Evolutionary conservation across 2,888 invertebrate genomes (phyloP).

Genomic region (Pandemis heparana): DNA sequence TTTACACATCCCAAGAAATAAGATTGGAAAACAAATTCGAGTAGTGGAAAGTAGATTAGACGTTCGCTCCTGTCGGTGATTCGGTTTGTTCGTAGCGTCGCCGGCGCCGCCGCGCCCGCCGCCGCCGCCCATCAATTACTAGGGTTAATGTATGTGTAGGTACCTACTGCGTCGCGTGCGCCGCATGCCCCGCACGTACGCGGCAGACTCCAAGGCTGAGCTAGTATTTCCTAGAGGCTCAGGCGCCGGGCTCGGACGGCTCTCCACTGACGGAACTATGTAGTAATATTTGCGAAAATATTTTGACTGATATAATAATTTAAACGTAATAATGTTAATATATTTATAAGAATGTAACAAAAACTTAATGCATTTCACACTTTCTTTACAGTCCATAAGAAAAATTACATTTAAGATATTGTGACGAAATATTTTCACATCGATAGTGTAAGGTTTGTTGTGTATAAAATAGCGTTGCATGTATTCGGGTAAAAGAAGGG

Average conservation of each 20-base stretch:
- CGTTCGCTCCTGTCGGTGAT: conserved; percentile 32
- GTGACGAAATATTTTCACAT: conserved; percentile 84
- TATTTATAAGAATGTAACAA: conserved; percentile 83
- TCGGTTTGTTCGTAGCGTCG: conserved; percentile 17
- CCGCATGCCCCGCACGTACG: neutral
- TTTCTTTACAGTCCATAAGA: conserved; percentile 84
- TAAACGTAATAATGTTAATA: conserved; percentile 80
- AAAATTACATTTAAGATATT: conserved; percentile 77
- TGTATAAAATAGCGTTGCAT: conserved; percentile 80
- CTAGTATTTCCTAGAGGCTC: neutral
- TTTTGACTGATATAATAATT: conserved; percentile 84
- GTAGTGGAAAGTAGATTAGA: conserved; percentile 16
- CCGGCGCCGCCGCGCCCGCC: conserved; percentile 15
- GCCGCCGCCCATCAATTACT: neutral
- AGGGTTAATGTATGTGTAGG: neutral
- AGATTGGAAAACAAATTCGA: conserved; percentile 14
- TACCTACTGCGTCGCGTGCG: no score
- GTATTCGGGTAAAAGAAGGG: conserved; percentile 78
- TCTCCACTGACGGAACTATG: conserved; percentile 47
- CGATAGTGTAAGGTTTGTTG: conserved; percentile 82
- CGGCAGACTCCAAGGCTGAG: conserved; percentile 21
- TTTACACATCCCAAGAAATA: conserved; percentile 24
- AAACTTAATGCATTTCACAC: conserved; percentile 84
- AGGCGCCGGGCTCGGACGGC: conserved; percentile 7
- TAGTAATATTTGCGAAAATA: conserved; percentile 78